Conservation (phyloP, 2,888 invertebrate species). For the Charanyca ferruginea region DNA sequence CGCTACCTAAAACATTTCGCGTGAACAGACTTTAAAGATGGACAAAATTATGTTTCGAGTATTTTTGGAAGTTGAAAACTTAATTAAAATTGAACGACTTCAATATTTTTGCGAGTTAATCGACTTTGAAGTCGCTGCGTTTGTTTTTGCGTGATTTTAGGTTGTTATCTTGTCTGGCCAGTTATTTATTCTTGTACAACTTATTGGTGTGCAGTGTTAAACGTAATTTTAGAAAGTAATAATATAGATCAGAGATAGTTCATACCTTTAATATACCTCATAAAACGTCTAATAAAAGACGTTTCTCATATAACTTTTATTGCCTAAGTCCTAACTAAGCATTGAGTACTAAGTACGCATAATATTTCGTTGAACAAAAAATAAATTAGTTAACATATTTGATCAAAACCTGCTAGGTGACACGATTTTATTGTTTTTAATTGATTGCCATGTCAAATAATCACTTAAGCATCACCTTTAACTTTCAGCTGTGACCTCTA, state of each 20-base stretch:
- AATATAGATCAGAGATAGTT: not conserved
- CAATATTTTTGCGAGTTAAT: conserved; percentile 45
- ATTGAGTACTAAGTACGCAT: too few relatives aligned
- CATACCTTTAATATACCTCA: too few relatives aligned
- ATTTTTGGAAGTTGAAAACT: conserved; percentile 54
- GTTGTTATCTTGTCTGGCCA: conserved; percentile 24
- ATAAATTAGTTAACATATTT: too few relatives aligned
- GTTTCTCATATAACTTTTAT: too few relatives aligned
- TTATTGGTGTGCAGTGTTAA: not conserved
- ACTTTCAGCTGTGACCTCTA: conserved; percentile 34
- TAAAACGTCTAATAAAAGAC: too few relatives aligned
- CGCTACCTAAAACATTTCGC: conserved; percentile 53
- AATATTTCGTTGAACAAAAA: too few relatives aligned
- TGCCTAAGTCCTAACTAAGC: too few relatives aligned
- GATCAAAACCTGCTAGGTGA: too few relatives aligned
- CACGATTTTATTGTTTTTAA: too few relatives aligned
- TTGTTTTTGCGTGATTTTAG: conserved; percentile 28
- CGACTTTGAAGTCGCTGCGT: conserved; percentile 30
- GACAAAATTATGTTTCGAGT: conserved; percentile 52
- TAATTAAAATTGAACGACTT: conserved; percentile 44
- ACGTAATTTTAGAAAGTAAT: not conserved
- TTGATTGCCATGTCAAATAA: conserved; percentile 35
- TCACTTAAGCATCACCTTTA: conserved; percentile 8
- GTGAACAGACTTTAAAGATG: conserved; percentile 36
- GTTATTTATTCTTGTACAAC: conserved; percentile 16